Base-by-base conservation (phyloP, 1,140 invertebrate species). In the Centruroides sculpturatus region DNA sequence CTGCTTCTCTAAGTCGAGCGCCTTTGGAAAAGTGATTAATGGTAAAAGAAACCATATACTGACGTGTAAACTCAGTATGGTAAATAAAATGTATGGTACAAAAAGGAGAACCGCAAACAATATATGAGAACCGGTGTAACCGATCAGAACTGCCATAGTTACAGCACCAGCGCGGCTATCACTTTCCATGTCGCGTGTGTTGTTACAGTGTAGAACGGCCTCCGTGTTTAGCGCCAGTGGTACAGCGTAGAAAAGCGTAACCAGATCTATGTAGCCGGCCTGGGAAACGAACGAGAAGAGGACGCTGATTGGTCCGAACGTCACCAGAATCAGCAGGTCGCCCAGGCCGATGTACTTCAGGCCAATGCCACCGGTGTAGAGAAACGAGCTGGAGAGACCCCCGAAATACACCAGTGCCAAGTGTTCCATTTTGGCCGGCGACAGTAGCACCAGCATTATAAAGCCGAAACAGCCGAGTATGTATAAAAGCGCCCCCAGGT, bases 221-320 rank as follows among this genome's bases (percentile, higher is more conserved):
- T 95, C 92, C 9, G 92, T 93, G 68, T 95, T 96, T 2, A 97
- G 75, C 7, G 92, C 92, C 62, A 97, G 72, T 9, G 93, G 93
- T 67, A 96, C 83, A 13, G 92, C 92, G 76, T 94, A 96, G 66
- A 91, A 86, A 66, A 96, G 85, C 0, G 89, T 87, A 35, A 83
- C 82, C 85, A 86, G 85, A 70, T 89, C 84, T 36, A 92, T 59
- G 55, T 83, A 79, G 12, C 92, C 92, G 3, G 89, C 90, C 74
- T 96, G 92, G 46, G 88, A 82, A 77, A 96, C 83, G 68, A 90
- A 95, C 0, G 92, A 86, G 76, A 95, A 96, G 4, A 96, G 77
- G n/a, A 95, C 91, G 12, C 89, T 90, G 35, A 96, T 83, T 4
- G 92, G 92, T 4, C 92, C 93, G 75, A 97, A 96, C 68, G 93